A percentile compares a stretch with the other conserved stretches of the same genome.
Conservation (phyloP, 2,797 vertebrate genomes). For the Lepus oiostolus region DNA sequence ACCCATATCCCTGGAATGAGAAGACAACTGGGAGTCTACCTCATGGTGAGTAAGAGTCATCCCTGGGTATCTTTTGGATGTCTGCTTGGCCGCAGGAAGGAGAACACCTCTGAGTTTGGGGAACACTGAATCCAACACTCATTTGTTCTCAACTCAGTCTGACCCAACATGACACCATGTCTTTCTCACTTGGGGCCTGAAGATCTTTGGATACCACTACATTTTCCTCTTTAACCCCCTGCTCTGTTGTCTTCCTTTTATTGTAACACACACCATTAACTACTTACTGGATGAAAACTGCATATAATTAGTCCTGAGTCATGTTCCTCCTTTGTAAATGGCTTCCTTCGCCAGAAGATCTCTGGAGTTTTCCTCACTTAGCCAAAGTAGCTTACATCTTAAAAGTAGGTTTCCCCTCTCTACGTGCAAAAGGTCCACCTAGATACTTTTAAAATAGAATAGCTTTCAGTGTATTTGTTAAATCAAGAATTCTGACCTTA, state of each 20-base stretch:
- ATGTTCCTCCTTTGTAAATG: slow-evolving; percentile 82
- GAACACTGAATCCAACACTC: neutral
- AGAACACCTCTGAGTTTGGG: neutral
- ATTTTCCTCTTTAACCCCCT: slow-evolving; percentile 55
- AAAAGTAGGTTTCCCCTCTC: neutral
- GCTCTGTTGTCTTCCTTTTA: neutral
- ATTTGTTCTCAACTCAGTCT: neutral
- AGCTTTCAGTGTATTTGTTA: neutral
- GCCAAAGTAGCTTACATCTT: neutral
- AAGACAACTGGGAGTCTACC: neutral
- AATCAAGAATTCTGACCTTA: neutral
- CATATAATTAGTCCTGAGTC: slow-evolving; percentile 77
- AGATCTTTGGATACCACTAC: neutral
- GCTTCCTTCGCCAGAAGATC: slow-evolving; percentile 78
- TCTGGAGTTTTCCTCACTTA: slow-evolving; percentile 77
- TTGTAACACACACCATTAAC: slow-evolving; percentile 50
- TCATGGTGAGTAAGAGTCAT: neutral
- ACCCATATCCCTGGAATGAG: neutral
- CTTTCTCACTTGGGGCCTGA: neutral
- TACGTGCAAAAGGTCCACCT: slow-evolving; percentile 18
- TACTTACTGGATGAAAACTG: slow-evolving; percentile 77
- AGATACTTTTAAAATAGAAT: neutral
- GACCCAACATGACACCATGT: rapidly evolving
- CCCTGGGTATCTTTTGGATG: neutral
- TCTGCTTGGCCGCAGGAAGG: neutral